Evolutionary conservation across 2,797 vertebrate genomes (phyloP), one percentile per base, ranked within the genome.

Genomic region (Oceanodroma leucorhoa): DNA sequence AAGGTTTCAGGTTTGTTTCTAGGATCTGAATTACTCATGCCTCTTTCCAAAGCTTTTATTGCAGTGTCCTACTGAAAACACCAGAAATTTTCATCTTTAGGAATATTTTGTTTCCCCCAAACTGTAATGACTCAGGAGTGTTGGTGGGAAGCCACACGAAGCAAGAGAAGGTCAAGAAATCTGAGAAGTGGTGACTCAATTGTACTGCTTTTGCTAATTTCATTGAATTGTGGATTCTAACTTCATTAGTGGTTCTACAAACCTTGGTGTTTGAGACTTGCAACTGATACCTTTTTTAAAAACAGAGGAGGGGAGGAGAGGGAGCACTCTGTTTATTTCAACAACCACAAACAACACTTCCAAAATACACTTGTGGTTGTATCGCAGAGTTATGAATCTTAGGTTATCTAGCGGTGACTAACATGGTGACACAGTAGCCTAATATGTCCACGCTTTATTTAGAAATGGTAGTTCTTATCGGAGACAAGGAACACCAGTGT

Each of bases 281-380:
- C 89, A 95, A 72, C 69, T 90, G 95, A 95, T 92, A 71, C 45
- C 77, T 95, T 87, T 91, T 92, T 93, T 94, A 93, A 93, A 95
- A 93, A 76, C 24, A 24, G 91, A 90, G 78, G n/a, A 53, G 57
- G 48, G 7, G 58, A 80, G 32, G 65, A 77, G 36, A 76, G 82
- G 45, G 70, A 87, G 38, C 15, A 32, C 55, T 71, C 27, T 51
- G 64, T 84, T 91, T 92, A 90, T 96, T 96, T 94, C 93, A 87
- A 82, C 79, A 82, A 46, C 89, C 54, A 36, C 84, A 93, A 83
- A 75, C 82, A 88, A 84, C 90, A 65, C 79, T 94, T 95, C 93
- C 79, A 93, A 96, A 96, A 92, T 95, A 95, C 38, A 77, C 92
- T 93, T 80, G 85, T 87, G 90, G 82, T 77, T 85, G 32, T 94